Evolutionary conservation across 2,797 vertebrate species (phyloP).

Genomic region (Sebastes steindachneri): DNA sequence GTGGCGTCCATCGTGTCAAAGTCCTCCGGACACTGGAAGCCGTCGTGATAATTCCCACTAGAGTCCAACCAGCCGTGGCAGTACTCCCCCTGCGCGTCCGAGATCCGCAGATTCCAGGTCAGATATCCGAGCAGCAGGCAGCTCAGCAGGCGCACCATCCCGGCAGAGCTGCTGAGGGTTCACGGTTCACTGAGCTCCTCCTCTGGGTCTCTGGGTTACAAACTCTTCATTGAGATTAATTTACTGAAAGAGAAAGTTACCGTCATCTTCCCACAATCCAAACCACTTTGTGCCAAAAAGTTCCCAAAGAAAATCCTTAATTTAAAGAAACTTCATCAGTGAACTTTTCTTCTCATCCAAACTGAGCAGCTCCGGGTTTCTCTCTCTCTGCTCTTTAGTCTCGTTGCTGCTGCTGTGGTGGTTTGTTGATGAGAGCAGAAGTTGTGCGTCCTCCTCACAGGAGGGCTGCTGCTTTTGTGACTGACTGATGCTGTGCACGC

Average conservation of each 20-base stretch:
- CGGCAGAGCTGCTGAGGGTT: conserved; percentile 45
- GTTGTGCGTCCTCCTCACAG: conserved; percentile 36
- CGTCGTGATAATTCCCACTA: conserved; percentile 91
- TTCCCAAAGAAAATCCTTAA: conserved; percentile 19
- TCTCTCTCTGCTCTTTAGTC: background rate
- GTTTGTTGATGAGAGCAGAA: conserved; percentile 13
- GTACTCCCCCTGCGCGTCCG: conserved; percentile 90
- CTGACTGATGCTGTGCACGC: conserved; percentile 37
- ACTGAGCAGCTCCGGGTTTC: background rate
- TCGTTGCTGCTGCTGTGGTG: background rate
- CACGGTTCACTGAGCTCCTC: background rate
- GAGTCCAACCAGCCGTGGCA: conserved; percentile 96
- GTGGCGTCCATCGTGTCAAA: conserved; percentile 93
- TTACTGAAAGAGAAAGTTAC: conserved; percentile 20
- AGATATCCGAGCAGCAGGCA: conserved; percentile 85
- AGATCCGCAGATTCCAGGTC: conserved; percentile 84
- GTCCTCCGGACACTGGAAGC: conserved; percentile 97
- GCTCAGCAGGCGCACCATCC: conserved; percentile 81
- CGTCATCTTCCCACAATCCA: conserved; percentile 41
- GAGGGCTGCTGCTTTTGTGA: conserved; percentile 63
- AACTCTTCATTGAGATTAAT: conserved; percentile 13
- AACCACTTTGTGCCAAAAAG: background rate
- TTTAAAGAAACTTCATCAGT: background rate
- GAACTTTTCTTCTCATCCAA: background rate
- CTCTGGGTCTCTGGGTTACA: background rate